These are phyloP conservation scores for Drosophila mercatorum DNA, from an alignment of 2,888 invertebrate species.

Conservation along the genomic window DNA sequence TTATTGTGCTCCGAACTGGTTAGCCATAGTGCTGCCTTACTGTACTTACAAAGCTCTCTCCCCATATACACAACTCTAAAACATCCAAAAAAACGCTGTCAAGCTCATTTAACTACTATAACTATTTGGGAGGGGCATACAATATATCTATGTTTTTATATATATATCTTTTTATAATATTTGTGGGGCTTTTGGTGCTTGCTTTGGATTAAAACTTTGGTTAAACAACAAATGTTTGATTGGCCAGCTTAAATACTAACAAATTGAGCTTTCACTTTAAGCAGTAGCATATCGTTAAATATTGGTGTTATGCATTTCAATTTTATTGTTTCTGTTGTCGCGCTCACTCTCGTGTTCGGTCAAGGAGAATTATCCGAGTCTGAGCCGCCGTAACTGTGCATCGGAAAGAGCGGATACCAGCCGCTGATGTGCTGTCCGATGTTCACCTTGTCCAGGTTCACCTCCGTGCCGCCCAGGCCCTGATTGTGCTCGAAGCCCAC, in stretches of 20 bases:
- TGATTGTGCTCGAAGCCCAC: conserved; percentile 94
- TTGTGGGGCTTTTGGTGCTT: conserved; percentile 5
- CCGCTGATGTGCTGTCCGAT: conserved; percentile 92
- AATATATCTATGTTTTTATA: conserved; percentile 14
- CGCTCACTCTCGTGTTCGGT: conserved; percentile 81
- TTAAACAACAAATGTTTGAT: conserved; percentile 31
- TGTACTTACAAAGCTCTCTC: conserved; percentile 66
- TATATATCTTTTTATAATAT: conserved; percentile 17
- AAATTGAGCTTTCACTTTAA: conserved; percentile 74
- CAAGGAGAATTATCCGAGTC: conserved; percentile 86
- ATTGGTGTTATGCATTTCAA: conserved; percentile 62
- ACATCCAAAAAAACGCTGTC: conserved; percentile 37
- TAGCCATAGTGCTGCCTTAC: conserved; percentile 42
- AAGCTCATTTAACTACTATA: conserved; percentile 54
- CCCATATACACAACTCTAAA: conserved; percentile 37
- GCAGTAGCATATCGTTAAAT: conserved; percentile 46
- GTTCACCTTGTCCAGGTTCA: conserved; percentile 91
- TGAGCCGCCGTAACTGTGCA: conserved; percentile 91
- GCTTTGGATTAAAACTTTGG: conserved; percentile 27
- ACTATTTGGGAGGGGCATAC: conserved; percentile 21
- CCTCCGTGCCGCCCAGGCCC: conserved; percentile 93
- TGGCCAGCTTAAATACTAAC: conserved; percentile 64
- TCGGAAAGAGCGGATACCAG: conserved; percentile 96
- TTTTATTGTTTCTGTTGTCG: conserved; percentile 56
- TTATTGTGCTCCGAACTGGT: conserved; percentile 64